phyloP scores from a whole-genome alignment of 2,797 vertebrate genomes.

The Sebastes aleutianus region DNA sequence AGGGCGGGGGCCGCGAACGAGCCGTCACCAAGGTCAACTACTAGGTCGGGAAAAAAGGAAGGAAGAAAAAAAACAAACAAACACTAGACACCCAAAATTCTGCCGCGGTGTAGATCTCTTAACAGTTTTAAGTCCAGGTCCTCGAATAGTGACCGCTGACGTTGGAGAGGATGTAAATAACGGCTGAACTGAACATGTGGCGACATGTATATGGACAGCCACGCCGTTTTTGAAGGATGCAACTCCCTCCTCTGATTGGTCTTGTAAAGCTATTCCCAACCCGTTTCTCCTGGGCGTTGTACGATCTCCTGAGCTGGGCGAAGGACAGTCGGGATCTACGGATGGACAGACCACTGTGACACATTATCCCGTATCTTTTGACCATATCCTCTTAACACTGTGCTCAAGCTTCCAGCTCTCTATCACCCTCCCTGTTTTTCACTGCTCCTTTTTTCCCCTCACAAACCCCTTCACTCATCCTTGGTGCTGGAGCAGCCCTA shows the following conservation, averaged over 20 bases:
- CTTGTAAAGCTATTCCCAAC: slow-evolving; percentile 48
- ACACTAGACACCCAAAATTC: slow-evolving; percentile 27
- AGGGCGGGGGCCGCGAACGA: slow-evolving; percentile 89
- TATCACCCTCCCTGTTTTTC: slow-evolving; percentile 25
- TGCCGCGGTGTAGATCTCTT: slow-evolving; percentile 38
- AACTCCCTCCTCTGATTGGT: slow-evolving; percentile 40
- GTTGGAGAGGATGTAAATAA: slow-evolving; percentile 46
- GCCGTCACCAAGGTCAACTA: slow-evolving; percentile 92
- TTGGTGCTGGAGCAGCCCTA: slow-evolving; percentile 9
- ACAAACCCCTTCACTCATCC: neutral
- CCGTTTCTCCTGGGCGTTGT: slow-evolving; percentile 25
- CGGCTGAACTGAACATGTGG: slow-evolving; percentile 52
- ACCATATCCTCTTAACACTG: slow-evolving; percentile 57
- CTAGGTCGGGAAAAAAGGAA: slow-evolving; percentile 67
- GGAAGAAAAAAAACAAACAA: neutral
- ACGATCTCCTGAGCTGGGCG: slow-evolving; percentile 43
- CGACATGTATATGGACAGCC: neutral
- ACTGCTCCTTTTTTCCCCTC: slow-evolving; percentile 11
- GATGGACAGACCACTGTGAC: slow-evolving; percentile 71
- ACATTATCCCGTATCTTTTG: slow-evolving; percentile 44
- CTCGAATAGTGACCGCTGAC: slow-evolving; percentile 6
- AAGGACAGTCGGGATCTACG: slow-evolving; percentile 27
- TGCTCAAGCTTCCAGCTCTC: slow-evolving; percentile 47
- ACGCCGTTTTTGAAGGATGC: slow-evolving; percentile 46
- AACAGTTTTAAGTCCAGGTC: slow-evolving; percentile 47